Evolutionary conservation across 2,113 vertebrate species (phyloP).

Genomic region (Nothoprocta pentlandii): DNA sequence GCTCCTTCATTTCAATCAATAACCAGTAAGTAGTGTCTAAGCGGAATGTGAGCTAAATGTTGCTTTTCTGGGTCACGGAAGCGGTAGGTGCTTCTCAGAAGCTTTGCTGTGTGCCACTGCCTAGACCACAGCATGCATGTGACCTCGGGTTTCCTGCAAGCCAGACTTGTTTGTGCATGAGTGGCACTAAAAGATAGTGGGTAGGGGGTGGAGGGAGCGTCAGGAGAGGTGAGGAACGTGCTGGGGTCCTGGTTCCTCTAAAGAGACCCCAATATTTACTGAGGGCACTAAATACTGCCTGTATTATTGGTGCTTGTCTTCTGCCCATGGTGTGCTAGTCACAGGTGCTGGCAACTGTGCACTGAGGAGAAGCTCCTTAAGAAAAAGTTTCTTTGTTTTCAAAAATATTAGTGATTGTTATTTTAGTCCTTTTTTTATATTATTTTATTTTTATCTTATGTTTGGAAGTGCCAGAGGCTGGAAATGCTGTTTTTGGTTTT

Average conservation of each 20-base stretch:
- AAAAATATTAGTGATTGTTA: not conserved
- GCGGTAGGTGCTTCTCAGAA: fast-evolving
- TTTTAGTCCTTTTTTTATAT: not conserved
- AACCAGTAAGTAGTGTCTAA: not conserved
- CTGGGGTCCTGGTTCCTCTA: not conserved
- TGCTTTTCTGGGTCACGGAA: not conserved
- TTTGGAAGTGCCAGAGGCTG: not conserved
- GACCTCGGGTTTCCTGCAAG: not conserved
- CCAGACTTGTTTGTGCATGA: not conserved
- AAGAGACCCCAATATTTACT: not conserved
- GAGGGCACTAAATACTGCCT: not conserved
- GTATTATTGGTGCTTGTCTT: not conserved
- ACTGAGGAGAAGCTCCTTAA: not conserved
- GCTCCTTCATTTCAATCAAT: not conserved
- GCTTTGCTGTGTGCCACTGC: not conserved
- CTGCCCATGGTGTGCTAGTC: not conserved
- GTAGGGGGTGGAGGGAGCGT: not conserved
- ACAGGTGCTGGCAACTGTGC: not conserved
- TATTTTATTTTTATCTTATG: conserved; percentile 6
- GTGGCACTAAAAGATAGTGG: not conserved
- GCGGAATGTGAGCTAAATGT: not conserved
- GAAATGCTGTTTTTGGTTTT: conserved; percentile 11
- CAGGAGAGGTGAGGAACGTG: not conserved
- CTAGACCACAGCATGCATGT: fast-evolving
- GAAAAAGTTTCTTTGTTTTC: not conserved